Base-by-base conservation (phyloP, 2,888 invertebrate species). In the Cheilosia impressa region DNA sequence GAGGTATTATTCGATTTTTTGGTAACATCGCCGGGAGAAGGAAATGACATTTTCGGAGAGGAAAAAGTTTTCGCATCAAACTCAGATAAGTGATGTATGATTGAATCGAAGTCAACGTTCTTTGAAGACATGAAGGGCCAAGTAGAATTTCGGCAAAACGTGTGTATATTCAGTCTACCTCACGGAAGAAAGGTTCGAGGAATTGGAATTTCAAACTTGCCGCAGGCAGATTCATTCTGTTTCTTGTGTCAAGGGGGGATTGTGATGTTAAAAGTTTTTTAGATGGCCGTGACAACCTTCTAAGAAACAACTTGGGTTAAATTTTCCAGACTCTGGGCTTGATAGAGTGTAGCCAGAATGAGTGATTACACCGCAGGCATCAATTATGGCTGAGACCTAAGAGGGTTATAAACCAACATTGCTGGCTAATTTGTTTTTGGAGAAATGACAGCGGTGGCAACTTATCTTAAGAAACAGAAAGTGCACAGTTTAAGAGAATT, bases 31-130 rank as follows among this genome's bases (percentile, higher is more conserved):
- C 9, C 31, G 31, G 31, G 2, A 31, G 31, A 31, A 52, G 38
- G 52, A 78, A 53, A 63, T 58, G 65, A 79, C 69, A 58, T 57
- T 31, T 66, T 47, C 13, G 38, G 27, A 5, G 17, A 38, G 53
- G 38, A 69, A 77, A 27, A 69, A 55, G 38, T 75, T 69, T 69
- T 65, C 57, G 71, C 55, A 65, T 75, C 69, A 79, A 78, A 15
- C 58, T 62, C 62, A 62, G 60, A 78, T 73, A 78, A 73, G 73
- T 84, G 79, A 79, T 69, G 58, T 75, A 75, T 75, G 83, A 84
- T 84, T 73, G 79, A 69, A 69, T 69, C 27, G 52, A 79, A 79
- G 79, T 79, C 79, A 75, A 69, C 63, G 79, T 65, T 68, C 75
- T 65, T 53, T 58, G 27, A 22, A 41, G 34, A 41, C 22, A 31